phyloP scores from a whole-genome alignment of 1,140 invertebrate genomes.

The Paraescarpia echinospica region DNA sequence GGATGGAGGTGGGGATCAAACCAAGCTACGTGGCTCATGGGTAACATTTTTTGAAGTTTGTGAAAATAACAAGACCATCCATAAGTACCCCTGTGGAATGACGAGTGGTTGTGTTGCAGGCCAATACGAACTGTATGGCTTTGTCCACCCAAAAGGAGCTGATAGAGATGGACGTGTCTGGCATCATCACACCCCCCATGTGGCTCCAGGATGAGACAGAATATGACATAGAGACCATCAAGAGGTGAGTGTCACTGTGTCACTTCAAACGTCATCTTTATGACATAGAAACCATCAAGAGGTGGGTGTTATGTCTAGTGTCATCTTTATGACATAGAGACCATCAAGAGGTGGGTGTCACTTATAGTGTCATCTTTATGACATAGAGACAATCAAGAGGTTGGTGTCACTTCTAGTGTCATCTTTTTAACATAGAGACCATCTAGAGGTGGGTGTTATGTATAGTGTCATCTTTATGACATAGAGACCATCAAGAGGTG shows the following conservation, averaged over 20 bases:
- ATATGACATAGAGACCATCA: constrained; percentile 86
- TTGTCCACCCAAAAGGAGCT: constrained; percentile 94
- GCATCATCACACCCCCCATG: constrained; percentile 81
- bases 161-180: constrained; percentile 94
- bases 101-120: constrained; percentile 59
- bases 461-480: too few species aligned
- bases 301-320: neutral
- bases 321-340: neutral
- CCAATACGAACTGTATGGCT: constrained; percentile 75
- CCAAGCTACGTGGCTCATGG: too few species aligned
- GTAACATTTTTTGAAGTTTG: too few species aligned
- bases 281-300: constrained; percentile 75
- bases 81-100: too few species aligned
- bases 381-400: too few species aligned
- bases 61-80: too few species aligned
- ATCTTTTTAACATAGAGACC: too few species aligned
- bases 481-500: too few species aligned
- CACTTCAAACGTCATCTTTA: constrained; percentile 63
- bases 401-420: too few species aligned
- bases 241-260: constrained; percentile 60
- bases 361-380: neutral
- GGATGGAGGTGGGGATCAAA: too few species aligned
- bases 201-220: constrained; percentile 95
- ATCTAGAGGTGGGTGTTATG: too few species aligned
- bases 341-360: constrained; percentile 43